Conservation (phyloP, 1,140 invertebrate species). For the Trinorchestia longiramus region DNA sequence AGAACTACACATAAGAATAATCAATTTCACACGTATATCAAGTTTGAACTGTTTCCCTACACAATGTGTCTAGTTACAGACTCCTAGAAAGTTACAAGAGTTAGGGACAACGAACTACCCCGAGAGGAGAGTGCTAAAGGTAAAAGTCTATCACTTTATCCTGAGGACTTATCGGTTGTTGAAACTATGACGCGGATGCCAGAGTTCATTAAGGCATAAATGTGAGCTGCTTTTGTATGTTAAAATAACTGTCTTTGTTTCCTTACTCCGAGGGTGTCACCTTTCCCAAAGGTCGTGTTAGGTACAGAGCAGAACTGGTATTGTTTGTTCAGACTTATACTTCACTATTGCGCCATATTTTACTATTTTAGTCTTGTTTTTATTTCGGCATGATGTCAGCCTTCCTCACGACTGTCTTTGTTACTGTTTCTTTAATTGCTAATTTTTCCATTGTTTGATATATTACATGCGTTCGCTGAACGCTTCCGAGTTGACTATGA, state of each 20-base stretch:
- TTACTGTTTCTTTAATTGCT: too few relatives aligned
- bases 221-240: too few relatives aligned
- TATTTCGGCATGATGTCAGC: too few relatives aligned
- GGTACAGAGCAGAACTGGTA: background rate
- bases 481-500: too few relatives aligned
- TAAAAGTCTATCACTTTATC: background rate
- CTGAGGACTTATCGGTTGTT: background rate
- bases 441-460: too few relatives aligned
- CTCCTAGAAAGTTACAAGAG: background rate
- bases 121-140: background rate
- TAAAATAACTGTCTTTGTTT: background rate
- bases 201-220: background rate
- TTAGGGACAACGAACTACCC: background rate
- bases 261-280: background rate
- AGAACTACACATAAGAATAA: background rate
- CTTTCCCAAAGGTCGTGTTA: background rate
- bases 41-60: background rate
- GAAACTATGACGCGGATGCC: background rate
- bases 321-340: background rate
- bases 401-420: too few relatives aligned
- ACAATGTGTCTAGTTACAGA: background rate
- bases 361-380: background rate
- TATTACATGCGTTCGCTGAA: too few relatives aligned
- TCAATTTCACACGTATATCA: background rate
- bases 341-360: background rate